Evolutionary conservation across 2,888 invertebrate species (phyloP).

Genomic region (Subacronicta megacephala): DNA sequence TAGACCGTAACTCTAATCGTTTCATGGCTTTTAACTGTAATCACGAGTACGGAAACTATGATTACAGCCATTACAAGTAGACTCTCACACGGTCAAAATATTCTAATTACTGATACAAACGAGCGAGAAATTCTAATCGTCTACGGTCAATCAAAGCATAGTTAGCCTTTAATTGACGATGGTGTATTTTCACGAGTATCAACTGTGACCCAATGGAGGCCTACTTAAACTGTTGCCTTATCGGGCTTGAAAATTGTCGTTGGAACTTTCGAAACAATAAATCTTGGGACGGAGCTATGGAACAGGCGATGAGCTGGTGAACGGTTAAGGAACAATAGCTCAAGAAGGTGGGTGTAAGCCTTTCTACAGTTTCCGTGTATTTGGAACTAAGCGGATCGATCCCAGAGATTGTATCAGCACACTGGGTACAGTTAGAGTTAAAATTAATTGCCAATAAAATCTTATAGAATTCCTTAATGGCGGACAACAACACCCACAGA

Average conservation of each 20-base stretch:
- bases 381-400: constrained; percentile 25
- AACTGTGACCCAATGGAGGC: constrained; percentile 54
- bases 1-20: constrained; percentile 25
- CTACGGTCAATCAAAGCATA: constrained; percentile 62
- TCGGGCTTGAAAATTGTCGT: constrained; percentile 66
- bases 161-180: constrained; percentile 56
- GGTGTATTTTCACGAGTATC: constrained; percentile 47
- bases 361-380: constrained; percentile 26
- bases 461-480: constrained; percentile 28
- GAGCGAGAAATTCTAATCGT: constrained; percentile 60
- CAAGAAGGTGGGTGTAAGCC: constrained; percentile 27
- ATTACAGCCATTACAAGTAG: constrained; percentile 36
- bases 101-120: constrained; percentile 44
- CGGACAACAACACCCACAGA: constrained; percentile 32
- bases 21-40: constrained; percentile 44
- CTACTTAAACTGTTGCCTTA: constrained; percentile 68
- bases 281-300: constrained; percentile 61
- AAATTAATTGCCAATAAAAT: constrained; percentile 28
- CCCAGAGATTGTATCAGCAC: constrained; percentile 23
- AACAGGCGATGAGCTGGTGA: constrained; percentile 44
- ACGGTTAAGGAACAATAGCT: constrained; percentile 46
- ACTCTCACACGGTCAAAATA: constrained; percentile 36
- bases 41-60: constrained; percentile 16
- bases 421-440: constrained; percentile 29
- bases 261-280: constrained; percentile 76